Evolutionary conservation across 2,113 vertebrate genomes (phyloP).

Genomic region (Cephalopterus ornatus): DNA sequence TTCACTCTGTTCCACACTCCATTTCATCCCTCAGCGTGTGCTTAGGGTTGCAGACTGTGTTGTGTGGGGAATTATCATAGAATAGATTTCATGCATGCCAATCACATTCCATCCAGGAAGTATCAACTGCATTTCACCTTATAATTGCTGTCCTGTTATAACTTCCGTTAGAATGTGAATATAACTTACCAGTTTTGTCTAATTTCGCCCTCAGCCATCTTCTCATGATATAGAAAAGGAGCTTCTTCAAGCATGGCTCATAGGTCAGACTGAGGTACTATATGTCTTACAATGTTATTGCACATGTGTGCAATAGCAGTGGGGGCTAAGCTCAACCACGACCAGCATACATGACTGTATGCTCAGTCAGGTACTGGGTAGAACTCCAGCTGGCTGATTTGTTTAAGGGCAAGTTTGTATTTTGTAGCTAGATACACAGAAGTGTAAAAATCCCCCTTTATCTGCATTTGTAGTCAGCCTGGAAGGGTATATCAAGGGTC

Average conservation of each 20-base stretch:
- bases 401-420: conserved; percentile 12
- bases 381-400: not conserved
- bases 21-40: fast-evolving
- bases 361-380: not conserved
- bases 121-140: not conserved
- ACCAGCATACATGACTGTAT: too few relatives aligned
- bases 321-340: not conserved
- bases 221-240: not conserved
- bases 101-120: not conserved
- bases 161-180: not conserved
- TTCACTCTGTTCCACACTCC: not conserved
- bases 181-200: not conserved
- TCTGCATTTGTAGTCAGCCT: not conserved
- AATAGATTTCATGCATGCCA: not conserved
- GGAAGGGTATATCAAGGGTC: not conserved
- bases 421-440: not conserved
- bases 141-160: not conserved
- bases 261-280: not conserved
- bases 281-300: not conserved
- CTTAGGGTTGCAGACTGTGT: not conserved
- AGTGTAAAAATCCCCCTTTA: not conserved
- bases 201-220: not conserved
- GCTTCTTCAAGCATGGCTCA: not conserved
- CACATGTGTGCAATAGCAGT: not conserved
- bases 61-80: not conserved